These are phyloP conservation scores for Seira ritae DNA, from an alignment of 2,888 invertebrate species.

Conservation along the genomic window DNA sequence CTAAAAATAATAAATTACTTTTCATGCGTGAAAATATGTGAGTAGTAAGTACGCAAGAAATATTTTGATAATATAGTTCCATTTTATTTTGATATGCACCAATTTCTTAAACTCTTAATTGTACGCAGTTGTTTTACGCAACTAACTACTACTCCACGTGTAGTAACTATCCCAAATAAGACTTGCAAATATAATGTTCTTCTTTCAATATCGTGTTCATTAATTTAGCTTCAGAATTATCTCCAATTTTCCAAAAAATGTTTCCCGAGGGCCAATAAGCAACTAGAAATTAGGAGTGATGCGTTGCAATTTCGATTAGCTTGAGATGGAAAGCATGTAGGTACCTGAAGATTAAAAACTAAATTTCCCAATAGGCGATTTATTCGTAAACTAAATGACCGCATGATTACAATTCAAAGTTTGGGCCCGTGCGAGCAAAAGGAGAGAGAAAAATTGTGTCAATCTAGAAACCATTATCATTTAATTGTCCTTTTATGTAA, in stretches of 20 bases:
- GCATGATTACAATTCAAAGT: too few relatives aligned
- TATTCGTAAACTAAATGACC: too few relatives aligned
- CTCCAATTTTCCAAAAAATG: too few relatives aligned
- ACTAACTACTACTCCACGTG: not conserved
- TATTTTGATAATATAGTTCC: not conserved
- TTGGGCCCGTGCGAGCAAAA: too few relatives aligned
- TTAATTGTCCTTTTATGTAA: conserved; percentile 30
- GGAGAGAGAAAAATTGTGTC: conserved; percentile 27
- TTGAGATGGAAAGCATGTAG: not conserved
- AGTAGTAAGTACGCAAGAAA: too few relatives aligned
- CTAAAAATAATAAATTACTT: not conserved
- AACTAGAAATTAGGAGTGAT: too few relatives aligned
- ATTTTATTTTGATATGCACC: not conserved
- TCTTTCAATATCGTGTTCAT: not conserved
- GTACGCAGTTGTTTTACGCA: conserved; percentile 21
- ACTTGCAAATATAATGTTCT: too few relatives aligned
- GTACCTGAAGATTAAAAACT: not conserved
- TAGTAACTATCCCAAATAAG: too few relatives aligned
- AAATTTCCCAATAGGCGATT: not conserved
- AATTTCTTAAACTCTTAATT: too few relatives aligned
- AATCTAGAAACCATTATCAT: conserved; percentile 29
- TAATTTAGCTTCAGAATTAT: too few relatives aligned
- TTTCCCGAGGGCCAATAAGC: too few relatives aligned
- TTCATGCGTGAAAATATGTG: conserved; percentile 14
- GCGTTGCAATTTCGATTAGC: too few relatives aligned